A percentile compares a stretch with the other conserved stretches of the same genome.
Evolutionary conservation across 2,113 vertebrate species (phyloP).

Genomic region (Crotalus helleri): DNA sequence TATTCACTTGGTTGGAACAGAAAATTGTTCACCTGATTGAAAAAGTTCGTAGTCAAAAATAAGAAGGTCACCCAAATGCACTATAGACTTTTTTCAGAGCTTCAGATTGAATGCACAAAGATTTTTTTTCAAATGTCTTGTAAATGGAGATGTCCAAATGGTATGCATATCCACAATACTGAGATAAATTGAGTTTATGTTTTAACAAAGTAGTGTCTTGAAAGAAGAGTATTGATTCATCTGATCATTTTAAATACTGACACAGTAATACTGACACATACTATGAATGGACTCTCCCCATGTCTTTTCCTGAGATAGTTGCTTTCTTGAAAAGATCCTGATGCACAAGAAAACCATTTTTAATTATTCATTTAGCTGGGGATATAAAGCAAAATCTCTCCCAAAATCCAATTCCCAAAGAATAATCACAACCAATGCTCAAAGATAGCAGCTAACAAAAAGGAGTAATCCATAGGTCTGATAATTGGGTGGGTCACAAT

Average conservation of each 20-base stretch:
- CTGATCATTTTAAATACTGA: neutral
- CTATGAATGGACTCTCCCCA: neutral
- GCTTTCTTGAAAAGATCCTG: neutral
- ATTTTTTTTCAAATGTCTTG: neutral
- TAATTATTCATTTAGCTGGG: neutral
- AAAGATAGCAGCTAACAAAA: neutral
- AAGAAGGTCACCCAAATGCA: neutral
- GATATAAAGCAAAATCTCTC: neutral
- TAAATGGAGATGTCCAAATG: neutral
- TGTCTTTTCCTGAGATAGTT: neutral
- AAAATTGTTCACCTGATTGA: neutral
- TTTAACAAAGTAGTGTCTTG: neutral
- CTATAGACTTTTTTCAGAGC: neutral
- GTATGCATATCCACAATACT: neutral
- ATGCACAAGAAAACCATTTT: neutral
- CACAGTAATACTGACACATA: neutral
- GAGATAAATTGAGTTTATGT: neutral
- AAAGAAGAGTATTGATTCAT: neutral
- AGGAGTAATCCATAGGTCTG: neutral
- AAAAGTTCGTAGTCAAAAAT: neutral
- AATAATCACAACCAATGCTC: neutral
- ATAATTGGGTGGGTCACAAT: neutral
- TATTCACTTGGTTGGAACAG: neutral
- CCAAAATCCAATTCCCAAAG: neutral
- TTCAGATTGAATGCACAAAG: neutral